Conservation (phyloP, 2,113 vertebrate genomes). For the Halichoeres trimaculatus region DNA sequence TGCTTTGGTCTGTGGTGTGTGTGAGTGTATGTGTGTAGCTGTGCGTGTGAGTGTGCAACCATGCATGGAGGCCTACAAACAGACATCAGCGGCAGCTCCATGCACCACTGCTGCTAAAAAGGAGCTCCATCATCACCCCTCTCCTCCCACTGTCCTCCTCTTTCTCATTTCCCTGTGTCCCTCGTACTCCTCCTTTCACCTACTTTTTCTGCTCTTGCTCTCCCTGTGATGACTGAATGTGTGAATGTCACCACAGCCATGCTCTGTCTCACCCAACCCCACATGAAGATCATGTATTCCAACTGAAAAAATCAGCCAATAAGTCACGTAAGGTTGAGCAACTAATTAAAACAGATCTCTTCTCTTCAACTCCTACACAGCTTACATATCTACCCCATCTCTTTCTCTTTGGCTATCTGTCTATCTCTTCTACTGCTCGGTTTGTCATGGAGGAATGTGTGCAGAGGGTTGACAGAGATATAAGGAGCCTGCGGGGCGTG, state of each 20-base stretch:
- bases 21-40: slow-evolving; percentile 35
- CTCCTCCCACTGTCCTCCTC: slow-evolving; percentile 41
- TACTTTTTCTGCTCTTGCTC: slow-evolving; percentile 27
- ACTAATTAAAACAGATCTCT: slow-evolving; percentile 9
- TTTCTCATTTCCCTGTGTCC: slow-evolving; percentile 37
- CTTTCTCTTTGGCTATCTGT: slow-evolving; percentile 35
- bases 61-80: slow-evolving; percentile 63
- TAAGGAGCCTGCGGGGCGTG: slow-evolving; percentile 33
- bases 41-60: slow-evolving; percentile 42
- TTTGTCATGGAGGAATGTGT: slow-evolving; percentile 65
- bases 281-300: not conserved
- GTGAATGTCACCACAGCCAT: slow-evolving; percentile 6
- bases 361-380: slow-evolving; percentile 18
- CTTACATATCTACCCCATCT: slow-evolving; percentile 45
- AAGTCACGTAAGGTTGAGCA: not conserved
- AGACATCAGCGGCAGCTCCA: slow-evolving; percentile 50
- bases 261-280: not conserved
- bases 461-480: slow-evolving; percentile 49
- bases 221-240: not conserved
- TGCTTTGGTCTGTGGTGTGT: slow-evolving; percentile 18
- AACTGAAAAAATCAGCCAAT: not conserved
- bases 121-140: slow-evolving; percentile 62
- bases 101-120: slow-evolving; percentile 64
- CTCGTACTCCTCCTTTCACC: slow-evolving; percentile 57
- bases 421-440: slow-evolving; percentile 34